Percentiles rank a stretch among this genome's conserved stretches.
These are phyloP conservation scores for Plutella xylostella DNA, from an alignment of 2,888 invertebrate genomes.

Conservation along the genomic window DNA sequence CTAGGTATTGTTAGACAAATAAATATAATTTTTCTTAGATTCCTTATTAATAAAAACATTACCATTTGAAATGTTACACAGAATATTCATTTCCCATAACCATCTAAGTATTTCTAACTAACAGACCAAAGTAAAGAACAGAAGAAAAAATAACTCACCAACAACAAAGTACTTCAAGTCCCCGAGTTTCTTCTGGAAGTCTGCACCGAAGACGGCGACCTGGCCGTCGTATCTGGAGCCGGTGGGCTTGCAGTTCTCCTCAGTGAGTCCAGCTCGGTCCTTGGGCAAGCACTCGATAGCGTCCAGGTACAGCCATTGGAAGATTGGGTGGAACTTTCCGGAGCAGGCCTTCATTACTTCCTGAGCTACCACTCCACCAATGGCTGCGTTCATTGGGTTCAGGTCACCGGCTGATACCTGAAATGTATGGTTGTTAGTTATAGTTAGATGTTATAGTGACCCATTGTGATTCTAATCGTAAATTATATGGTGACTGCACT, in stretches of 20 bases:
- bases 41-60: too few relatives aligned
- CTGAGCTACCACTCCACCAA: constrained; percentile 97
- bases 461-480: neutral
- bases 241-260: constrained; percentile 78
- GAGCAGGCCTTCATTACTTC: constrained; percentile 99
- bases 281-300: constrained; percentile 93
- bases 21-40: too few relatives aligned
- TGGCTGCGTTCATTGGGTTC: constrained; percentile 92
- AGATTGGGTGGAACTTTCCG: constrained; percentile 94
- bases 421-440: too few relatives aligned
- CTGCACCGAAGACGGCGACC: constrained; percentile 90
- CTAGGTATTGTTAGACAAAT: too few relatives aligned
- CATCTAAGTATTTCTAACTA: too few relatives aligned
- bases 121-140: too few relatives aligned
- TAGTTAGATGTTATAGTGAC: too few relatives aligned
- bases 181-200: constrained; percentile 88
- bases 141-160: too few relatives aligned
- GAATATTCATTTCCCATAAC: too few relatives aligned
- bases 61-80: too few relatives aligned
- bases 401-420: constrained; percentile 79
- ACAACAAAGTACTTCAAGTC: constrained; percentile 84
- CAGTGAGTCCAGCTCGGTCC: constrained; percentile 72
- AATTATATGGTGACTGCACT: neutral
- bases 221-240: constrained; percentile 89
- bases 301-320: constrained; percentile 96